These are phyloP conservation scores for Gadopsis bispinosus DNA, from an alignment of 2,797 vertebrate species.

Conservation along the genomic window DNA sequence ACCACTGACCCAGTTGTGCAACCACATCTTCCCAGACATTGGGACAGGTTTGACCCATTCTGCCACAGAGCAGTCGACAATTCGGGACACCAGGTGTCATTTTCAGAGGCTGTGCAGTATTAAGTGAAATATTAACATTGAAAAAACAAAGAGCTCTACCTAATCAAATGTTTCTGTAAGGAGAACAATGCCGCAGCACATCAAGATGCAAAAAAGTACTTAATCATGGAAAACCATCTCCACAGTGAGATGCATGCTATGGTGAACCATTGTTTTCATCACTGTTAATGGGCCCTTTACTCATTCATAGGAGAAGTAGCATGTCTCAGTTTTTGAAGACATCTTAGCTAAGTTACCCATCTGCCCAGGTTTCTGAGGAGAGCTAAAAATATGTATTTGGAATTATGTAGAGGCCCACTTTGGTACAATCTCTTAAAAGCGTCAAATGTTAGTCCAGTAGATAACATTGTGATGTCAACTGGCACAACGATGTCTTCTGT, in stretches of 20 bases:
- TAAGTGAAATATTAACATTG: neutral
- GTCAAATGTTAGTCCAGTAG: neutral
- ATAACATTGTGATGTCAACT: neutral
- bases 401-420: neutral
- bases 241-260: neutral
- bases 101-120: neutral
- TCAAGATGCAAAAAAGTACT: neutral
- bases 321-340: neutral
- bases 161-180: neutral
- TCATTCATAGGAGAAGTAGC: neutral
- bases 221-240: neutral
- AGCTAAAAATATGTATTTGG: neutral
- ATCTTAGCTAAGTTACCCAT: neutral
- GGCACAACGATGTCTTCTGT: neutral
- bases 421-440: neutral
- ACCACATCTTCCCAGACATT: neutral
- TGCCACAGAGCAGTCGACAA: neutral
- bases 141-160: neutral
- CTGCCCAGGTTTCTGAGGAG: neutral
- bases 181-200: neutral
- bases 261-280: neutral
- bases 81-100: neutral
- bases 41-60: neutral
- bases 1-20: neutral
- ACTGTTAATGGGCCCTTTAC: neutral